These are phyloP conservation scores for Pangasius krempfi DNA, from an alignment of 2,797 vertebrate species.

Conservation along the genomic window DNA sequence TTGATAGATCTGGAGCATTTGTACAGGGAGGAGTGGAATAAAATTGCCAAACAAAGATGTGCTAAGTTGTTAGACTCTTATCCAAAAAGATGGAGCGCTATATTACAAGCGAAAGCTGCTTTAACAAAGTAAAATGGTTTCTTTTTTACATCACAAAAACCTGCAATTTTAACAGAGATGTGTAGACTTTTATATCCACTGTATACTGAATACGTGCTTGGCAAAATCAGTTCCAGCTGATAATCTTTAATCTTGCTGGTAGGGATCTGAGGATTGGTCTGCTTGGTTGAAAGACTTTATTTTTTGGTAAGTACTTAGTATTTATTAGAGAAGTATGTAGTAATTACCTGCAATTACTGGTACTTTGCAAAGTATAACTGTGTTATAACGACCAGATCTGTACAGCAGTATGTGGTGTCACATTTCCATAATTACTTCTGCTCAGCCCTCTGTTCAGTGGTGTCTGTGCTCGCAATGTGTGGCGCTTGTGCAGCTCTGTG, in stretches of 20 bases:
- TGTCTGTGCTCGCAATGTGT: not conserved
- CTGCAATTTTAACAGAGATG: not conserved
- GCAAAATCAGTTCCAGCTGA: not conserved
- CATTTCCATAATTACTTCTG: slow-evolving; percentile 12
- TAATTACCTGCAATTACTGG: not conserved
- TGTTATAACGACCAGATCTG: not conserved
- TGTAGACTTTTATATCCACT: not conserved
- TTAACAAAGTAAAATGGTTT: not conserved
- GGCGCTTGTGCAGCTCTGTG: not conserved
- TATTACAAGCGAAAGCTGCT: not conserved
- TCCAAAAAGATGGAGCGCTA: not conserved
- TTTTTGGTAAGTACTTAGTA: not conserved
- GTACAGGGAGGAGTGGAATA: not conserved
- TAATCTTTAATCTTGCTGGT: not conserved
- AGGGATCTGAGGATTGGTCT: not conserved
- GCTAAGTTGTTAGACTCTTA: not conserved
- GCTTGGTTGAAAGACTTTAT: not conserved
- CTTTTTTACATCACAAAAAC: not conserved
- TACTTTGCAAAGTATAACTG: not conserved
- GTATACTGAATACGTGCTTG: not conserved
- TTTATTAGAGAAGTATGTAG: not conserved
- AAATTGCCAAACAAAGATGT: too few species aligned
- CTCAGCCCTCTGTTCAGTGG: not conserved
- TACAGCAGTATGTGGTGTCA: slow-evolving; percentile 1
- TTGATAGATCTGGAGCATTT: not conserved